Evolutionary conservation across 2,888 invertebrate genomes (phyloP).

Genomic region (Hypena proboscidalis): DNA sequence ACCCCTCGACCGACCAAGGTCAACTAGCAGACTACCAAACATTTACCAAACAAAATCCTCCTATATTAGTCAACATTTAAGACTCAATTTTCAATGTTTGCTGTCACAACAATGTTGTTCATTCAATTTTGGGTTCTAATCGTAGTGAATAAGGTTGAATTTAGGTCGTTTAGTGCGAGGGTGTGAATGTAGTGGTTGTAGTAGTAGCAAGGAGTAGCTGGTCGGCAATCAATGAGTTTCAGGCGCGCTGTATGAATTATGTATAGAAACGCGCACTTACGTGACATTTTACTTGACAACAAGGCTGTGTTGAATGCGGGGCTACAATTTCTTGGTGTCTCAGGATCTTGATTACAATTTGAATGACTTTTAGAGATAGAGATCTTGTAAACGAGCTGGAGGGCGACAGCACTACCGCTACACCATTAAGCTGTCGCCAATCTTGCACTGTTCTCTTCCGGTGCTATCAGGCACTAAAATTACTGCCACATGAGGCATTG

Average conservation of each 20-base stretch:
- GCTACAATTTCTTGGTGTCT: constrained; percentile 13
- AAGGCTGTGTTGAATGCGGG: constrained; percentile 35
- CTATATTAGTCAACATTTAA: constrained; percentile 31
- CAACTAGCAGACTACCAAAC: constrained; percentile 56
- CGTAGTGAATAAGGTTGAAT: constrained; percentile 39
- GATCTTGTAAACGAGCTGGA: no score
- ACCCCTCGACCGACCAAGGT: constrained; percentile 73
- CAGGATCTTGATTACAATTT: no score
- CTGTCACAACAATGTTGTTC: no score
- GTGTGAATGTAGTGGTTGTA: constrained; percentile 40
- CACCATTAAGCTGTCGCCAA: no score
- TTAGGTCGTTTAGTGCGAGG: constrained; percentile 32
- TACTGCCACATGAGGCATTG: no score
- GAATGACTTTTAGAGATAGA: no score
- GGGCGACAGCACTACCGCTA: no score
- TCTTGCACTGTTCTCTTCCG: no score
- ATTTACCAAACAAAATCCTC: constrained; percentile 40
- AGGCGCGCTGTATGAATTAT: constrained; percentile 69
- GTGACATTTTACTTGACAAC: constrained; percentile 59
- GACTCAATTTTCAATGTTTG: constrained; percentile 38
- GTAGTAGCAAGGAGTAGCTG: constrained; percentile 55
- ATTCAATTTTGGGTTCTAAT: constrained; percentile 38
- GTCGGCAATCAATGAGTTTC: constrained; percentile 73
- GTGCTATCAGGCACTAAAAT: no score
- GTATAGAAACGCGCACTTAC: constrained; percentile 56